Evolutionary conservation across 2,888 invertebrate species (phyloP).

Genomic region (Coleophora deauratella): DNA sequence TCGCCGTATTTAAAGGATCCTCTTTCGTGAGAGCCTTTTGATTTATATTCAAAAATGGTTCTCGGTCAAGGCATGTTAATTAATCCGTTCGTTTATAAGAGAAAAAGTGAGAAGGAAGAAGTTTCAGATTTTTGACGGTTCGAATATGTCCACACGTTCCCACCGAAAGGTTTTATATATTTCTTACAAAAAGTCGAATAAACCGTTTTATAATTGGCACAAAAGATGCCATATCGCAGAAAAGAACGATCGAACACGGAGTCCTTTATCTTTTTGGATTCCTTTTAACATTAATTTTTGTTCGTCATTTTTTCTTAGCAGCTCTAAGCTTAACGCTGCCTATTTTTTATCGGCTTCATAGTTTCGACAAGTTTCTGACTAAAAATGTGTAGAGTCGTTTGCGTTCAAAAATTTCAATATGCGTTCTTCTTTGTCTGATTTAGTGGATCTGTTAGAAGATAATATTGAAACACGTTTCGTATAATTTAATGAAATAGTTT

Average conservation of each 20-base stretch:
- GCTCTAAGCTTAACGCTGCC: slow-evolving; percentile 36
- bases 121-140: too few species aligned
- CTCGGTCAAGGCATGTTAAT: too few species aligned
- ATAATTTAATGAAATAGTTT: too few species aligned
- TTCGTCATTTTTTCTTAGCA: slow-evolving; percentile 49
- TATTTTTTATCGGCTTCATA: slow-evolving; percentile 52
- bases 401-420: not conserved
- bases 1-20: slow-evolving; percentile 20
- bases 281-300: slow-evolving; percentile 39
- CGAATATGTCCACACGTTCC: slow-evolving; percentile 37
- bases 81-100: too few species aligned
- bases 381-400: slow-evolving; percentile 26
- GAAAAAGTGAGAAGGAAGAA: too few species aligned
- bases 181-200: too few species aligned
- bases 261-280: slow-evolving; percentile 55
- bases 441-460: too few species aligned
- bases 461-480: too few species aligned
- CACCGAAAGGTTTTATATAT: slow-evolving; percentile 32
- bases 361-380: slow-evolving; percentile 32
- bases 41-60: too few species aligned
- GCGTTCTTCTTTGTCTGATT: too few species aligned
- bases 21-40: slow-evolving; percentile 8
- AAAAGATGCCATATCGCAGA: slow-evolving; percentile 61
- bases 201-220: slow-evolving; percentile 63
- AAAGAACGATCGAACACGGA: slow-evolving; percentile 44